Base-by-base conservation (phyloP, 1,140 invertebrate genomes). In the Leptoteleia sp. region DNA sequence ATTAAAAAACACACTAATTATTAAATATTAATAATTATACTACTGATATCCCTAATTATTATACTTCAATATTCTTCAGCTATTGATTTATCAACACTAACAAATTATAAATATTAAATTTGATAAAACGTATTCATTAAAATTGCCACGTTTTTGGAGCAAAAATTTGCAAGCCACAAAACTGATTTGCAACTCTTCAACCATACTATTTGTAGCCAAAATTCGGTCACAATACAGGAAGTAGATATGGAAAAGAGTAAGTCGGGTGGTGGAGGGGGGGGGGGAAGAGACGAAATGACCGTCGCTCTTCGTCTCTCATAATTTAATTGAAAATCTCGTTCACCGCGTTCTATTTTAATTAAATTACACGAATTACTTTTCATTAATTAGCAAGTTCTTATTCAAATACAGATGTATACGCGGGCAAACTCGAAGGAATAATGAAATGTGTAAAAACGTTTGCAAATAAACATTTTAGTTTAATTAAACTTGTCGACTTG, bases 401-500 rank as follows among this genome's bases (percentile, higher is more conserved):
- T 33, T 59, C 19, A 45, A 45, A 57, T 31, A 31, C 6, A 57
- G 3, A 5, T 3, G 13, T 31, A 11, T 7, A 40, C 13, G 12
- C 3, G 4, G 5, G 27, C 12, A 16, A 57, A 42, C 37, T 42
- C 16, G 4, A 0, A 25, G 1, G 37, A 22, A 59, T 45, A 59
- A 59, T 35, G 55, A 54, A 55, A 42, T 35, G 16, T 17, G 37
- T 17, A 54, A 64, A 64, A 52, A 42, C 9, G 35, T 15, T 50
- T 5, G 25, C 35, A 45, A 67, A 43, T 45, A 35, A 47, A 33
- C 42, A 55, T 67, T 68, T n/a, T 68, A 68, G 29, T 55, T 68
- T 57, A 57, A 68, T 68, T 55, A 68, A 68, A 68, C 13, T 45
- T 31, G n/a, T 7, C 22, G 33, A 45, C 59, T 64, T 64, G 45